A percentile compares a stretch with the other conserved stretches of the same genome.
These are phyloP conservation scores for Jacana jacana DNA, from an alignment of 2,113 vertebrate species.

Conservation along the genomic window DNA sequence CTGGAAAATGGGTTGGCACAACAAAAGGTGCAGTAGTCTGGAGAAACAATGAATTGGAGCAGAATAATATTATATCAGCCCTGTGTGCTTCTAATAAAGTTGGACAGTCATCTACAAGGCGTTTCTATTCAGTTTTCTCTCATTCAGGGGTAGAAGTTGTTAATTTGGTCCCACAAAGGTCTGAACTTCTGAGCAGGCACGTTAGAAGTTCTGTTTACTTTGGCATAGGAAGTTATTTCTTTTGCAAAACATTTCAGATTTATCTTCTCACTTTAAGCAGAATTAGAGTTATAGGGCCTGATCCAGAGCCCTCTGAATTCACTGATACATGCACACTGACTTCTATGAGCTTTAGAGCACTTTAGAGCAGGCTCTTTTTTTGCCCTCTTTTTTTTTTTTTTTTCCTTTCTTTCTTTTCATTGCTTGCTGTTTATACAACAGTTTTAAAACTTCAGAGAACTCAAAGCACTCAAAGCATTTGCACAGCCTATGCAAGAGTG, in stretches of 20 bases:
- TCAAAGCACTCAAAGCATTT: neutral
- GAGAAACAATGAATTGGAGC: neutral
- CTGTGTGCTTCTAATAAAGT: neutral
- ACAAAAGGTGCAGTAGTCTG: neutral
- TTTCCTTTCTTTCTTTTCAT: neutral
- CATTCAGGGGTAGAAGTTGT: neutral
- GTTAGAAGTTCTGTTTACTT: neutral
- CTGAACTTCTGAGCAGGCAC: neutral
- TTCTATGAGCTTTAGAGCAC: neutral
- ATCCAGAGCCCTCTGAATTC: neutral
- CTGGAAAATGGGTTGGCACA: neutral
- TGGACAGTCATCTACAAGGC: neutral
- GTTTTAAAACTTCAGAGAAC: neutral
- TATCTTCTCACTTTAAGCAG: neutral
- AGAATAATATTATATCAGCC: neutral
- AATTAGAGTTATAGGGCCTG: neutral
- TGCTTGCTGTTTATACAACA: neutral
- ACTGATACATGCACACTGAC: neutral
- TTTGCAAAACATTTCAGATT: neutral
- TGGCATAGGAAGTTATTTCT: neutral
- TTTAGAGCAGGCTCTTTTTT: fast-evolving
- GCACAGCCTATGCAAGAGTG: neutral
- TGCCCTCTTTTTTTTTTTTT: neutral
- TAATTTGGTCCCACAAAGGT: neutral
- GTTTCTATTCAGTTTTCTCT: neutral